A percentile compares a stretch with the other conserved stretches of the same genome.
phyloP scores from a whole-genome alignment of 1,140 invertebrate species.

The Rhopalosiphum padi region DNA sequence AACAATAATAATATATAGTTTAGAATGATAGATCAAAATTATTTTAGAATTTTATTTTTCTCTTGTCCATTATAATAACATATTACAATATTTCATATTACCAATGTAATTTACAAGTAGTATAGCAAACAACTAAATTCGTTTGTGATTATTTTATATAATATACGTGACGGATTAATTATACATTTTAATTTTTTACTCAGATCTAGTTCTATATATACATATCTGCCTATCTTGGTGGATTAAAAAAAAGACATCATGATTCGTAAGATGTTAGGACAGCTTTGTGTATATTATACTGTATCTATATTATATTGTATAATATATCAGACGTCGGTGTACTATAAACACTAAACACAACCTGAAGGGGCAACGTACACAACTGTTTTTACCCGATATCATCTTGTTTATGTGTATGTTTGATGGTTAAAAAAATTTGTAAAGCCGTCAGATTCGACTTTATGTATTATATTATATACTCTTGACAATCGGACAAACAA shows the following conservation, averaged over 20 bases:
- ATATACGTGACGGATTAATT: not conserved
- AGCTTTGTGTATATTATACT: not conserved
- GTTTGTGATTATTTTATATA: not conserved
- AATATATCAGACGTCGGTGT: not conserved
- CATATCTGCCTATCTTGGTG: not conserved
- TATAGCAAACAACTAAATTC: conserved; percentile 2
- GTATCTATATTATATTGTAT: not conserved
- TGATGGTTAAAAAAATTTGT: not conserved
- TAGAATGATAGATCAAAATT: not conserved
- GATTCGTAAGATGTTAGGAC: not conserved
- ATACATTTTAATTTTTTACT: not conserved
- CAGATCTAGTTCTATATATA: not conserved
- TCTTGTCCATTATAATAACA: not conserved
- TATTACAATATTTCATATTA: not conserved
- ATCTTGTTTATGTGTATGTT: not conserved
- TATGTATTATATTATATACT: not conserved
- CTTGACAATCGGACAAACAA: conserved; percentile 19
- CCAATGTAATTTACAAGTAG: not conserved
- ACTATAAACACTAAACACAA: not conserved
- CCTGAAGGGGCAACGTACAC: not conserved
- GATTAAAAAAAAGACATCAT: conserved; percentile 10
- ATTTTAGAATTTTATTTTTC: not conserved
- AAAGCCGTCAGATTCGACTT: not conserved
- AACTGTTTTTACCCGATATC: not conserved
- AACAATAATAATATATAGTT: not conserved